Evolutionary conservation across 2,113 vertebrate genomes (phyloP).

Genomic region (Holacanthus passer): DNA sequence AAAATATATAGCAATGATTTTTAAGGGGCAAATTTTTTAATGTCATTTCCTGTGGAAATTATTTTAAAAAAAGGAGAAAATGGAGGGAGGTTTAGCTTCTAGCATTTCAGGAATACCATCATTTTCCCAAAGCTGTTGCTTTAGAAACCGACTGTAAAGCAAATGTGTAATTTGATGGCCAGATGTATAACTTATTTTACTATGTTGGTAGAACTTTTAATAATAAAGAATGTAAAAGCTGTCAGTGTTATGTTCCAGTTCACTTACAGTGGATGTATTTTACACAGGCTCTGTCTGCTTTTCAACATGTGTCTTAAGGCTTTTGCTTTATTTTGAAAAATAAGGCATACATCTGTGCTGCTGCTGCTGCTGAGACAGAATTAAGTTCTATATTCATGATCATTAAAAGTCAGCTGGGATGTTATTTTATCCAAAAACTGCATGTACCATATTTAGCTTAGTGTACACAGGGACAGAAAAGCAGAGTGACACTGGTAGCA

Average conservation of each 20-base stretch:
- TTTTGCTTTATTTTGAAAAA: constrained; percentile 12
- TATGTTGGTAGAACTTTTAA: constrained; percentile 83
- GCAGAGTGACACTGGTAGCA: background rate
- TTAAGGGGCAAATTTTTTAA: constrained; percentile 74
- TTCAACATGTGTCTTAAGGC: background rate
- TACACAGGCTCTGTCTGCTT: background rate
- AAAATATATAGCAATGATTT: constrained; percentile 83
- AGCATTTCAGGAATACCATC: constrained; percentile 71
- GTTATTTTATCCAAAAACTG: background rate
- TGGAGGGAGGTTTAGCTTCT: constrained; percentile 54
- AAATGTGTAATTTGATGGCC: constrained; percentile 79
- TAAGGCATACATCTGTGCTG: constrained; percentile 56
- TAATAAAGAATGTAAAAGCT: constrained; percentile 82
- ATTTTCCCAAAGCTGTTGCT: constrained; percentile 71
- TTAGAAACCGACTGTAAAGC: constrained; percentile 60
- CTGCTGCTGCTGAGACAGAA: constrained; percentile 9
- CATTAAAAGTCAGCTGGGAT: background rate
- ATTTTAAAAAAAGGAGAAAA: constrained; percentile 76
- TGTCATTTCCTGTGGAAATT: constrained; percentile 98
- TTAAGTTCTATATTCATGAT: background rate
- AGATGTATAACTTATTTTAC: constrained; percentile 88
- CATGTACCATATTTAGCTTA: background rate
- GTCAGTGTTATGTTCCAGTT: constrained; percentile 37
- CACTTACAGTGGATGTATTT: constrained; percentile 10
- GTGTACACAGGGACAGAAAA: background rate